These are phyloP conservation scores for Lagocephalus sceleratus DNA, from an alignment of 2,797 vertebrate genomes.

Conservation along the genomic window DNA sequence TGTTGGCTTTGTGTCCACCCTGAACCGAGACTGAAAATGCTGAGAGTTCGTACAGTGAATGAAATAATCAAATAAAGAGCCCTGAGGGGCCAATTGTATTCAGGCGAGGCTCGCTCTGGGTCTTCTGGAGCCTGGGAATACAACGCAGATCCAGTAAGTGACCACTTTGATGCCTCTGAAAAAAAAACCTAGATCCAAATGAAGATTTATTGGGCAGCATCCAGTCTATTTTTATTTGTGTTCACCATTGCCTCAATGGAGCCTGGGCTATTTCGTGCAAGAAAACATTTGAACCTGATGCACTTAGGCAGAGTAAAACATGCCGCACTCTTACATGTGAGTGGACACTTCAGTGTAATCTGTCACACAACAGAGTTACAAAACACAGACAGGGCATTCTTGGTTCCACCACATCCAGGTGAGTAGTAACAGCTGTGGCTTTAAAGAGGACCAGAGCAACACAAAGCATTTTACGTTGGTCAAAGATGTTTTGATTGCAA, in stretches of 20 bases:
- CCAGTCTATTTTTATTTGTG: conserved; percentile 63
- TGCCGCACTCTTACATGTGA: conserved; percentile 25
- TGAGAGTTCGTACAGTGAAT: conserved; percentile 50
- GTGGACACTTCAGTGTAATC: conserved; percentile 19
- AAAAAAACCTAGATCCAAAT: conserved; percentile 33
- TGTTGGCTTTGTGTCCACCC: conserved; percentile 60
- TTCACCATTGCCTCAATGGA: conserved; percentile 60
- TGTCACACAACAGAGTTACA: conserved; percentile 24
- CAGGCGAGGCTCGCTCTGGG: conserved; percentile 35
- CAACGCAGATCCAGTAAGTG: conserved; percentile 23
- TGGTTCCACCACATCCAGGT: conserved; percentile 41
- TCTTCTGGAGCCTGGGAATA: conserved; percentile 22
- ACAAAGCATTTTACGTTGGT: conserved; percentile 24
- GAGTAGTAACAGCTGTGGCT: conserved; percentile 54
- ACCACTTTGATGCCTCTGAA: conserved; percentile 43
- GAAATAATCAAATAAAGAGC: conserved; percentile 40
- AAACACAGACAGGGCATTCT: conserved; percentile 35
- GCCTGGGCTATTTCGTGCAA: conserved; percentile 53
- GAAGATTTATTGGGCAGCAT: conserved; percentile 50
- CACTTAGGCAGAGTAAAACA: conserved; percentile 34
- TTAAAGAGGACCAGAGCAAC: conserved; percentile 40
- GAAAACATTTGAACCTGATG: conserved; percentile 50
- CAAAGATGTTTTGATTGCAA: conserved; percentile 24
- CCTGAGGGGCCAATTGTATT: conserved; percentile 32
- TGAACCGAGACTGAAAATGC: conserved; percentile 37